Evolutionary conservation across 1,140 invertebrate species (phyloP).

Genomic region (Piezodorus guildinii): DNA sequence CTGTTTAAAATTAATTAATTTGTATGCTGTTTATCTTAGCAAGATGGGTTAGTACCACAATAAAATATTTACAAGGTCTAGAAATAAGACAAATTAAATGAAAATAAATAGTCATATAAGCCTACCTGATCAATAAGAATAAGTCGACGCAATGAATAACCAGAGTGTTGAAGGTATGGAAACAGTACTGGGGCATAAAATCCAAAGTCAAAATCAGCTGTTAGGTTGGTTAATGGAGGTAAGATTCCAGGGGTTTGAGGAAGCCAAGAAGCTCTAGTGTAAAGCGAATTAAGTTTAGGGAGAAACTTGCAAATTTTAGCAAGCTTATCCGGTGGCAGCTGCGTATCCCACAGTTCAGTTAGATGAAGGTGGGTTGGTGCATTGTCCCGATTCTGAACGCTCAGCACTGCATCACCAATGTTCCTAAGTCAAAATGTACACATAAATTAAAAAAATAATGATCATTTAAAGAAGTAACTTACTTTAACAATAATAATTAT

Average conservation of each 20-base stretch:
- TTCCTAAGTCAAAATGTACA: constrained; percentile 23
- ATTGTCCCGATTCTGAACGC: constrained; percentile 15
- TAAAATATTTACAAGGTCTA: no score
- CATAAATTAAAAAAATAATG: not conserved
- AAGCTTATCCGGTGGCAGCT: constrained; percentile 27
- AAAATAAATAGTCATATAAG: no score
- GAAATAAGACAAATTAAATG: no score
- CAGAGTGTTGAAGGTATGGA: constrained; percentile 22
- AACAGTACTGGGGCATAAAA: constrained; percentile 19
- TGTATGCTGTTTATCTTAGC: no score
- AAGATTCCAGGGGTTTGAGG: constrained; percentile 11
- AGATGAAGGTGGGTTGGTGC: constrained; percentile 22
- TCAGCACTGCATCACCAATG: constrained; percentile 30
- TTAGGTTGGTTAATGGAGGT: constrained; percentile 25
- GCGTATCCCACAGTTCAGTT: constrained; percentile 30
- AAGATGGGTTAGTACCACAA: no score
- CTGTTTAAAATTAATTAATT: no score
- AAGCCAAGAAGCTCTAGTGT: constrained; percentile 27
- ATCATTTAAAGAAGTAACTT: no score
- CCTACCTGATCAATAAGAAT: constrained; percentile 26
- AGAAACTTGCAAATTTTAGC: constrained; percentile 16
- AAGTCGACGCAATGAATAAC: constrained; percentile 19
- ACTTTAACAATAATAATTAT: no score
- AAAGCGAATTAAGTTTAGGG: constrained; percentile 26
- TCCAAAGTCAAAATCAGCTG: constrained; percentile 28